phyloP scores from a whole-genome alignment of 2,797 vertebrate genomes.

The Pristis pectinata region DNA sequence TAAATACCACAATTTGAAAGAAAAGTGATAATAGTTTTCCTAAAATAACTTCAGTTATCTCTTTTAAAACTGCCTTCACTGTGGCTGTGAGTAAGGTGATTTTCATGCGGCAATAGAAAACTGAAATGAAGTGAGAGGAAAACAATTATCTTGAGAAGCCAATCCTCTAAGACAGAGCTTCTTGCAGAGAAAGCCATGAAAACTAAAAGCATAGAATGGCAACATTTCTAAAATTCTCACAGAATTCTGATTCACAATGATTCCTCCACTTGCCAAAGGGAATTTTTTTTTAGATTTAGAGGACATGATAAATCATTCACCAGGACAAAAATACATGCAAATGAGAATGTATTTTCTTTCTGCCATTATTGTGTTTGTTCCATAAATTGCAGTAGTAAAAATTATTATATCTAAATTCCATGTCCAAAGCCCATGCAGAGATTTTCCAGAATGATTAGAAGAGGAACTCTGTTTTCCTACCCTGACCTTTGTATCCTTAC shows the following conservation, averaged over 20 bases:
- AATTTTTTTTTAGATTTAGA: background rate
- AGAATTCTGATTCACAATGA: background rate
- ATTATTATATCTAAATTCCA: background rate
- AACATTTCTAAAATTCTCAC: background rate
- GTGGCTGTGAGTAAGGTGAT: background rate
- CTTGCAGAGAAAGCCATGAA: background rate
- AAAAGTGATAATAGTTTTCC: background rate
- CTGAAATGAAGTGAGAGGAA: background rate
- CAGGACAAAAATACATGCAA: background rate
- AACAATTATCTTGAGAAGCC: background rate
- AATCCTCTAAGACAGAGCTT: background rate
- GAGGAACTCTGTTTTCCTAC: background rate
- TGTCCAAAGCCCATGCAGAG: background rate
- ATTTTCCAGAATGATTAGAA: background rate
- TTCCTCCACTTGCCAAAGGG: background rate
- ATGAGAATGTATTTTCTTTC: background rate
- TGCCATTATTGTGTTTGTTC: background rate
- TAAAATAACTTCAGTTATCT: background rate
- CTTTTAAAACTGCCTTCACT: background rate
- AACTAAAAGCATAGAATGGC: background rate
- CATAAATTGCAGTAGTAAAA: background rate
- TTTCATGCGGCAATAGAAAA: background rate
- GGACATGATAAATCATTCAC: background rate
- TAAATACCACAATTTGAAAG: background rate
- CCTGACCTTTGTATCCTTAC: background rate